Evolutionary conservation across 2,113 vertebrate species (phyloP).

Genomic region (Hypocryptadius cinnamomeus): DNA sequence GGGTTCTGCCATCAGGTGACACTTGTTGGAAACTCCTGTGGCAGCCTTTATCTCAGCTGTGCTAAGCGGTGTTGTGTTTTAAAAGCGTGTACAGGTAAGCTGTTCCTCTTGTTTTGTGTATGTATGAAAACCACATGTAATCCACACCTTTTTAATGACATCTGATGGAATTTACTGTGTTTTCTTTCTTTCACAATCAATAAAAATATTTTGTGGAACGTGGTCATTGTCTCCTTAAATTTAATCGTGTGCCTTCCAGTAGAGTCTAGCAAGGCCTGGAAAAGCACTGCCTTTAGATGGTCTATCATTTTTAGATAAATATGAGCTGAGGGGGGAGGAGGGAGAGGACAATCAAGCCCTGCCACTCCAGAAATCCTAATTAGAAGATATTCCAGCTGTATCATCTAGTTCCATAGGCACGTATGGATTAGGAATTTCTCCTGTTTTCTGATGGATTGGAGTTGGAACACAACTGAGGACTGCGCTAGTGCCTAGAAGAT

Average conservation of each 20-base stretch:
- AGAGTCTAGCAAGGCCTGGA: not conserved
- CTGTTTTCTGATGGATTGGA: not conserved
- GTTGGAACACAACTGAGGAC: slow-evolving; percentile 19
- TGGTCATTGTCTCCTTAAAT: slow-evolving; percentile 68
- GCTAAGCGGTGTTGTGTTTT: not conserved
- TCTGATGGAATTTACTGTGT: slow-evolving; percentile 25
- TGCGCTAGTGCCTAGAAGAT: not conserved
- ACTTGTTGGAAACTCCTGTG: not conserved
- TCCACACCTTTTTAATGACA: not conserved
- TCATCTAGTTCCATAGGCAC: not conserved
- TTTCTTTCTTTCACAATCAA: slow-evolving; percentile 49
- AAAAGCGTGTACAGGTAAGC: slow-evolving; percentile 59
- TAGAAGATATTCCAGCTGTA: not conserved
- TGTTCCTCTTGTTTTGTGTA: not conserved
- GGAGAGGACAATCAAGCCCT: not conserved
- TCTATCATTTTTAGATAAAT: not conserved
- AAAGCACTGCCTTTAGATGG: not conserved
- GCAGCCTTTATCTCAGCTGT: not conserved
- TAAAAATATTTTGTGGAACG: slow-evolving; percentile 69
- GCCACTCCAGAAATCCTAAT: slow-evolving; percentile 1
- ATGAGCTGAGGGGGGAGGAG: not conserved
- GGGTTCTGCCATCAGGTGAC: not conserved
- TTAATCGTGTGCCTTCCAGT: not conserved
- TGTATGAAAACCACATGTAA: slow-evolving; percentile 40
- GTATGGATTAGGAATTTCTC: not conserved